A percentile compares a stretch with the other conserved stretches of the same genome.
Evolutionary conservation across 2,888 invertebrate species (phyloP).

Genomic region (Nysson spinosus): DNA sequence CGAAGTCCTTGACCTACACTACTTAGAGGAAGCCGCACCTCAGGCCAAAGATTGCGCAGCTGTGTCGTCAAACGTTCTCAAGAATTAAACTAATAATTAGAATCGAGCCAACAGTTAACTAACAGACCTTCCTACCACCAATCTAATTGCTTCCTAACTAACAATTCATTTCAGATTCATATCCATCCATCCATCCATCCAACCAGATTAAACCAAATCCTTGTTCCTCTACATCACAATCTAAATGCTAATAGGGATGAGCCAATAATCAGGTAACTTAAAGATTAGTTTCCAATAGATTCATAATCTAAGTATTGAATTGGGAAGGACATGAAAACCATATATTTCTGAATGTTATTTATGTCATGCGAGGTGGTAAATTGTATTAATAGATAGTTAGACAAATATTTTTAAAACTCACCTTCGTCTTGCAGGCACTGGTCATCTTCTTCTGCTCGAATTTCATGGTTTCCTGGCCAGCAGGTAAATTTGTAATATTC

Average conservation of each 20-base stretch:
- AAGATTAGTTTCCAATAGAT: too few relatives aligned
- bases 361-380: neutral
- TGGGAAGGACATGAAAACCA: neutral
- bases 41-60: conserved; percentile 59
- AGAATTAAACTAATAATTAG: neutral
- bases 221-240: too few relatives aligned
- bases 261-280: too few relatives aligned
- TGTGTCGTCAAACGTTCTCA: conserved; percentile 13
- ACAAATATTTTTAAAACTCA: conserved; percentile 64
- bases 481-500: conserved; percentile 66
- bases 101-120: neutral
- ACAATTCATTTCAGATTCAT: too few relatives aligned
- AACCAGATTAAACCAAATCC: too few relatives aligned
- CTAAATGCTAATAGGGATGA: too few relatives aligned
- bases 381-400: too few relatives aligned
- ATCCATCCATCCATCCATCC: too few relatives aligned
- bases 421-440: conserved; percentile 87
- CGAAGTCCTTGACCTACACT: conserved; percentile 66
- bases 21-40: conserved; percentile 59
- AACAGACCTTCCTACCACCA: too few relatives aligned
- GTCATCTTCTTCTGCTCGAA: conserved; percentile 91
- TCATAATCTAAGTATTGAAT: too few relatives aligned
- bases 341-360: neutral
- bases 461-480: conserved; percentile 83
- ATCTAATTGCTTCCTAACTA: too few relatives aligned